Evolutionary conservation across 2,888 invertebrate species (phyloP).

Genomic region (Lissonota sp.): DNA sequence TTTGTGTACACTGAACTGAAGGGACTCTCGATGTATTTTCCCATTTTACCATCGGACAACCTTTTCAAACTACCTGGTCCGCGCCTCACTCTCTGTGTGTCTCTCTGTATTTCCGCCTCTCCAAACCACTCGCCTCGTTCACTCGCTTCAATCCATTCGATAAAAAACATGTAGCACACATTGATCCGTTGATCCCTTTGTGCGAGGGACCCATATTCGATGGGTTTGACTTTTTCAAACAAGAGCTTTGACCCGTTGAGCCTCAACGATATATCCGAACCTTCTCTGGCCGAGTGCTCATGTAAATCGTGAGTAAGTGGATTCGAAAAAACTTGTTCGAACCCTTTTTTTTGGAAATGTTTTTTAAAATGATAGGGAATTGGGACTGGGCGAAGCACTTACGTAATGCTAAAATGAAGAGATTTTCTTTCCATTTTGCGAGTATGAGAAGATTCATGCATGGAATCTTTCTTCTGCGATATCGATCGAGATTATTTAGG

Average conservation of each 20-base stretch:
- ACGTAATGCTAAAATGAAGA: not conserved
- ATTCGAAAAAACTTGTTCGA: not conserved
- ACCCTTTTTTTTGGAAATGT: not conserved
- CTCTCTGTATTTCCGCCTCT: not conserved
- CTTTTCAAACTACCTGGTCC: not conserved
- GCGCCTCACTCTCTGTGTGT: not conserved
- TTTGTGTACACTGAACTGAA: not conserved
- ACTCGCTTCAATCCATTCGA: slow-evolving; percentile 6
- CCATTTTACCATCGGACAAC: not conserved
- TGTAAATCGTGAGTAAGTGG: not conserved
- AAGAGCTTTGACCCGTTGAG: slow-evolving; percentile 36
- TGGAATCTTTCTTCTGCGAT: slow-evolving; percentile 21
- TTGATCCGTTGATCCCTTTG: slow-evolving; percentile 27
- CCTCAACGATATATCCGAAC: slow-evolving; percentile 1
- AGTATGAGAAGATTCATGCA: slow-evolving; percentile 26
- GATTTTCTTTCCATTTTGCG: not conserved
- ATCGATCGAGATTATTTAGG: slow-evolving; percentile 48
- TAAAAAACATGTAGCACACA: not conserved
- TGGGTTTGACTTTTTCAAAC: slow-evolving; percentile 29
- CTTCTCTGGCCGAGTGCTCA: not conserved
- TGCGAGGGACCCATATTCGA: slow-evolving; percentile 14
- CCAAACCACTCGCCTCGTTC: not conserved
- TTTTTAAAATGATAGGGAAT: too few relatives aligned
- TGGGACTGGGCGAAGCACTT: too few relatives aligned
- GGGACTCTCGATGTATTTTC: not conserved